Evolutionary conservation across 2,113 vertebrate genomes (phyloP).

Genomic region (Murina feae): DNA sequence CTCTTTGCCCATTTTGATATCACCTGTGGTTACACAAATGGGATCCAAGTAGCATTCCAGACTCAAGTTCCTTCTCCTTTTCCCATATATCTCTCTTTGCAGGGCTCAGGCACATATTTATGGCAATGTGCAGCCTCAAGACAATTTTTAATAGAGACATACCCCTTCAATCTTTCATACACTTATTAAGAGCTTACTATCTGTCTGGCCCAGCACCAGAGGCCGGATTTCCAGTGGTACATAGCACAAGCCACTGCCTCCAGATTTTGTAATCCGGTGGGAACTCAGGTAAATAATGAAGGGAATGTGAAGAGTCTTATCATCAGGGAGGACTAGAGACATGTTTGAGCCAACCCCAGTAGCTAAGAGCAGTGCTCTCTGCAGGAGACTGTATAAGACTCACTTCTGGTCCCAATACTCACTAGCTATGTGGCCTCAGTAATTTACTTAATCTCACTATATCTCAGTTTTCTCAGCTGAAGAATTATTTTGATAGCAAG

Average conservation of each 20-base stretch:
- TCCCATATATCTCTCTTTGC: neutral
- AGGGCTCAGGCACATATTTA: neutral
- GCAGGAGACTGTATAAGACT: neutral
- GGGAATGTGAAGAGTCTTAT: neutral
- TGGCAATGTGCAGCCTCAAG: neutral
- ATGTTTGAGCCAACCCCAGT: neutral
- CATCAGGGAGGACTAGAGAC: neutral
- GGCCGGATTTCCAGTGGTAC: neutral
- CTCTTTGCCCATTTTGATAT: neutral
- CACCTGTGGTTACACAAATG: neutral
- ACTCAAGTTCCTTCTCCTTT: neutral
- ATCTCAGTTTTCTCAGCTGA: neutral
- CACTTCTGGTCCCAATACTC: neutral
- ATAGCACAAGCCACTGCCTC: neutral
- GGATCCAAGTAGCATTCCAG: neutral
- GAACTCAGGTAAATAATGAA: neutral
- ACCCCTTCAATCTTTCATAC: neutral
- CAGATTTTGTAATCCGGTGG: neutral
- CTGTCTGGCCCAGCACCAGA: neutral
- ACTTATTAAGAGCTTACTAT: neutral
- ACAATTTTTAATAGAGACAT: neutral
- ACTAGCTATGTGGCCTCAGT: neutral
- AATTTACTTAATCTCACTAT: neutral
- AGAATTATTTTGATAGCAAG: neutral
- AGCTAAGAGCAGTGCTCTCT: neutral